phyloP scores from a whole-genome alignment of 2,888 invertebrate species.

The Poecilobothrus nobilitatus region DNA sequence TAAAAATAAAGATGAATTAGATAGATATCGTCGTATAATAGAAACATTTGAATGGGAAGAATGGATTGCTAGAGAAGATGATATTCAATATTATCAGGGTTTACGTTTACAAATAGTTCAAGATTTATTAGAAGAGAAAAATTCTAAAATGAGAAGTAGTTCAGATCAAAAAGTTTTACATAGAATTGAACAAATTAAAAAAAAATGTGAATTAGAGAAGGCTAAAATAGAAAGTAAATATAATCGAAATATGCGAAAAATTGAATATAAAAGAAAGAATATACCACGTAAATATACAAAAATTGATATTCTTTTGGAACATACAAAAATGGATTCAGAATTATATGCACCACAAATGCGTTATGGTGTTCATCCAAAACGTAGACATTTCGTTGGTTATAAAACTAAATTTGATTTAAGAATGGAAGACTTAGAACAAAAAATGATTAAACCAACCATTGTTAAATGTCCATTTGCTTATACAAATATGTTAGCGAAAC shows the following conservation, averaged over 20 bases:
- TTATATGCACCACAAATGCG: constrained; percentile 56
- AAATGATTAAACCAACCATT: constrained; percentile 26
- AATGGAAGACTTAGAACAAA: constrained; percentile 36
- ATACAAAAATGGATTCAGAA: constrained; percentile 53
- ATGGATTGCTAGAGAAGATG: constrained; percentile 75
- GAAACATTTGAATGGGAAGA: constrained; percentile 73
- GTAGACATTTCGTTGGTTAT: constrained; percentile 46
- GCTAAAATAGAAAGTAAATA: constrained; percentile 44
- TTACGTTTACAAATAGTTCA: constrained; percentile 50
- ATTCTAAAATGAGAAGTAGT: constrained; percentile 33
- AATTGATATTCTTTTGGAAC: constrained; percentile 45
- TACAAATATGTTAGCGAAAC: constrained; percentile 34
- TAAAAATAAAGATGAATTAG: constrained; percentile 49
- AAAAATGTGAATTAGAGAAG: constrained; percentile 51
- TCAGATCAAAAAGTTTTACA: constrained; percentile 42
- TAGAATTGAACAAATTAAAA: constrained; percentile 46
- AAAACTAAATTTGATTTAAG: constrained; percentile 34
- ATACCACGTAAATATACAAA: constrained; percentile 40
- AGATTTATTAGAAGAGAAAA: constrained; percentile 51
- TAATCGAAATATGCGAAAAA: constrained; percentile 46
- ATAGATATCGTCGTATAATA: constrained; percentile 56
- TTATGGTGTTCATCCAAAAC: constrained; percentile 57
- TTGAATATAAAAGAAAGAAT: constrained; percentile 42
- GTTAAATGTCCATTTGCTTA: constrained; percentile 34
- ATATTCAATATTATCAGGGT: constrained; percentile 63